These are phyloP conservation scores for Scaptomyza graminum DNA, from an alignment of 1,140 invertebrate genomes.

Conservation along the genomic window DNA sequence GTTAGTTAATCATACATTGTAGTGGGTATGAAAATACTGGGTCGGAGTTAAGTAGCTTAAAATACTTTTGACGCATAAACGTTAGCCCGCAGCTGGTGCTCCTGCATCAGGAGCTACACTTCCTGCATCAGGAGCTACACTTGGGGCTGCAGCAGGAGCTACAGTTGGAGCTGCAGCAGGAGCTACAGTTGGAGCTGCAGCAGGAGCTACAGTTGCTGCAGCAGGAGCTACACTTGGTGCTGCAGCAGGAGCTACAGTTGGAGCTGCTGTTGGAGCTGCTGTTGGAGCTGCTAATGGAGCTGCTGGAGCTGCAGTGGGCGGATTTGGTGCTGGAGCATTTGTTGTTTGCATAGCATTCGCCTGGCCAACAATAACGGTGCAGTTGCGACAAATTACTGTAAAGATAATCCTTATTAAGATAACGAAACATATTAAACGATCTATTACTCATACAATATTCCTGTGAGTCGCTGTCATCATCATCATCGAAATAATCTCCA, in stretches of 20 bases:
- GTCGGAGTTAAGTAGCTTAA: too few relatives aligned
- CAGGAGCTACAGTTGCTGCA: neutral
- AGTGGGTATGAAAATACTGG: neutral
- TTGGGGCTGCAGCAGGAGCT: neutral
- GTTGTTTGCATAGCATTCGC: neutral
- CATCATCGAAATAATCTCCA: constrained; percentile 29
- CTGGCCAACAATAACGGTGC: constrained; percentile 55
- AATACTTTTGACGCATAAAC: neutral
- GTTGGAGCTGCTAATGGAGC: neutral
- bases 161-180: neutral
- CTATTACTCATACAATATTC: constrained; percentile 42
- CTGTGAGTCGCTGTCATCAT: constrained; percentile 31
- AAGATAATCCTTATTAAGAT: neutral
- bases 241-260: neutral
- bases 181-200: neutral
- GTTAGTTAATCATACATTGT: neutral
- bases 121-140: neutral
- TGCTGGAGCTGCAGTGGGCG: neutral
- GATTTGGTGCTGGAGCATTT: neutral
- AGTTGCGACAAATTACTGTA: constrained; percentile 61
- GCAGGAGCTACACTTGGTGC: too few relatives aligned
- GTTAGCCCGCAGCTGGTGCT: neutral
- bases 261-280: neutral
- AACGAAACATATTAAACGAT: neutral
- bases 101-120: neutral